Percentiles rank a stretch among this genome's conserved stretches.
Conservation (phyloP, 2,888 invertebrate species). For the Panzeria rudis region DNA sequence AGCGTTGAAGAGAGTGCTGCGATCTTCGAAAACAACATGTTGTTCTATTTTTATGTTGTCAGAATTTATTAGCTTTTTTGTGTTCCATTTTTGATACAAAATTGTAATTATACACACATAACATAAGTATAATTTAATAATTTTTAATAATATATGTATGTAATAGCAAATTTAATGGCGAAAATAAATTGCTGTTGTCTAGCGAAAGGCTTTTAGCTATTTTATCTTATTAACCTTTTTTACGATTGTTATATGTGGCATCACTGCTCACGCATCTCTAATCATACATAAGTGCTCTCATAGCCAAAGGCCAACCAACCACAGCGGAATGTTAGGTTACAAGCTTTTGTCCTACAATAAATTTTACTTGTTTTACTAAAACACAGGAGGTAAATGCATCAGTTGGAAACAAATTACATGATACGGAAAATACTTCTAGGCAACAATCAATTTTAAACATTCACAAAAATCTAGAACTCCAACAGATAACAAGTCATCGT, state of each 20-base stretch:
- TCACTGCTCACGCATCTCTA: background rate
- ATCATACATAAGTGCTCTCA: conserved; percentile 22
- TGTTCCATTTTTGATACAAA: too few relatives aligned
- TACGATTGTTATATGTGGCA: conserved; percentile 21
- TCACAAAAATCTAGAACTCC: conserved; percentile 18
- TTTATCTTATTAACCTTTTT: too few relatives aligned
- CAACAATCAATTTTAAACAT: conserved; percentile 74
- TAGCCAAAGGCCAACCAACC: conserved; percentile 49
- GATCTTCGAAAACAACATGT: too few relatives aligned
- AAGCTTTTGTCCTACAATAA: conserved; percentile 16
- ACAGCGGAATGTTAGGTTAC: conserved; percentile 56
- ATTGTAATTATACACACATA: too few relatives aligned
- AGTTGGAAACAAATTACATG: conserved; percentile 58
- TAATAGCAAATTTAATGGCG: too few relatives aligned
- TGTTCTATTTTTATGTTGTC: too few relatives aligned
- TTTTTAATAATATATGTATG: too few relatives aligned
- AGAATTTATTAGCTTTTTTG: too few relatives aligned
- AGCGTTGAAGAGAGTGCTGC: too few relatives aligned
- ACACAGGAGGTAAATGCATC: conserved; percentile 31
- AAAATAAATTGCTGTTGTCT: too few relatives aligned
- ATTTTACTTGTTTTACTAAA: conserved; percentile 9
- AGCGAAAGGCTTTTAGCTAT: too few relatives aligned
- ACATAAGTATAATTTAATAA: too few relatives aligned
- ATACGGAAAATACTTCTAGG: conserved; percentile 69
- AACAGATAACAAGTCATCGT: conserved; percentile 25